Conservation (phyloP, 2,888 invertebrate species). For the Plebejus melissa region DNA sequence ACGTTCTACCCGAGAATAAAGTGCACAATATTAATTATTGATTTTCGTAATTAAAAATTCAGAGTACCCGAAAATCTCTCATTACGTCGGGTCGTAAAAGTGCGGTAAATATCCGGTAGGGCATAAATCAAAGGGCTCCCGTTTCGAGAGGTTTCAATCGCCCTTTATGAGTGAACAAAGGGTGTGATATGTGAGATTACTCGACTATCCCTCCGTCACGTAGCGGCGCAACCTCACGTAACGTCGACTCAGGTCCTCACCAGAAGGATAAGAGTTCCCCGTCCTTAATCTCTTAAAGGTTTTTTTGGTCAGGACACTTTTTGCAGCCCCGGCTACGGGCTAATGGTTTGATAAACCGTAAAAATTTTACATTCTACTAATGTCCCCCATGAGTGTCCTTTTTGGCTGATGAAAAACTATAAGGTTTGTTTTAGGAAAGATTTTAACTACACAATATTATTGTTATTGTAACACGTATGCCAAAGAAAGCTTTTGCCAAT, state of each 20-base stretch:
- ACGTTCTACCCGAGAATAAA: neutral
- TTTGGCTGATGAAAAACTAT: neutral
- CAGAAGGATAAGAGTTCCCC: constrained; percentile 30
- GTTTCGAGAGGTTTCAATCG: constrained; percentile 28
- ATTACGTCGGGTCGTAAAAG: neutral
- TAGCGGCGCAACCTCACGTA: constrained; percentile 37
- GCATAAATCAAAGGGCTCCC: constrained; percentile 30
- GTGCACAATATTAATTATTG: neutral
- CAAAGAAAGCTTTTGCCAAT: neutral
- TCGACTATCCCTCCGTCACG: constrained; percentile 36
- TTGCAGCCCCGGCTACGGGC: neutral
- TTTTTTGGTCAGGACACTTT: constrained; percentile 13
- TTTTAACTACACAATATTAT: neutral
- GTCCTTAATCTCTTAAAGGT: constrained; percentile 14
- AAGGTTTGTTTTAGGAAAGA: neutral
- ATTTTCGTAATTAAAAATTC: constrained; percentile 3
- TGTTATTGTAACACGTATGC: neutral
- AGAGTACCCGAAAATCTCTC: neutral
- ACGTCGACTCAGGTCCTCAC: constrained; percentile 36
- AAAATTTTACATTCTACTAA: neutral
- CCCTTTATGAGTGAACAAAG: constrained; percentile 30
- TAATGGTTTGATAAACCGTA: constrained; percentile 4
- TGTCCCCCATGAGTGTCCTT: neutral
- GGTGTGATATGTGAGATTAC: constrained; percentile 32
- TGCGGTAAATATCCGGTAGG: constrained; percentile 12